These are phyloP conservation scores for Arbacia lixula DNA, from an alignment of 53 echinoderm and acorn worm species.

Conservation along the genomic window DNA sequence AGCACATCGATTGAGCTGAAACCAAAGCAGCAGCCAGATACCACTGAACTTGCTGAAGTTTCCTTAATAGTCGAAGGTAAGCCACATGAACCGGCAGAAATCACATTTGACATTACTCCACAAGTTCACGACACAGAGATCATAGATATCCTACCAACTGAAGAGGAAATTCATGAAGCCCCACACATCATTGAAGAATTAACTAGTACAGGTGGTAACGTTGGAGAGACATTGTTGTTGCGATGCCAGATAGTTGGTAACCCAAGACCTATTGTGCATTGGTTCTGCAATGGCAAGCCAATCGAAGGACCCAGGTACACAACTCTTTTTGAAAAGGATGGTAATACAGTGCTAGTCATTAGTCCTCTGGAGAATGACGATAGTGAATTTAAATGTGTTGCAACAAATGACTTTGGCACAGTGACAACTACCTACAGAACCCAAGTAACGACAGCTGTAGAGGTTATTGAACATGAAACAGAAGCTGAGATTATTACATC, in stretches of 20 bases:
- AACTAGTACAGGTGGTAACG: background rate
- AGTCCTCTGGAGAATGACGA: conserved; percentile 75
- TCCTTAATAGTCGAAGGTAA: conserved; percentile 40
- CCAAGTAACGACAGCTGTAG: conserved; percentile 59
- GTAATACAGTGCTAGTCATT: conserved; percentile 67
- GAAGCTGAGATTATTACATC: conserved; percentile 47
- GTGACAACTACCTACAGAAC: conserved; percentile 77
- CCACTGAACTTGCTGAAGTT: too few relatives aligned
- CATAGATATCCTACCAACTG: background rate
- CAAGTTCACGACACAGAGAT: background rate
- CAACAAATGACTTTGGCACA: conserved; percentile 78
- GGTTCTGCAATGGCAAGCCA: conserved; percentile 82
- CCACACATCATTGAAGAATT: conserved; percentile 15
- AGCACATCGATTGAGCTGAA: background rate
- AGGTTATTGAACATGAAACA: too few relatives aligned
- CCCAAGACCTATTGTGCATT: conserved; percentile 73
- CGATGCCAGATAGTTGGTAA: conserved; percentile 70
- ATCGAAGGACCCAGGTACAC: conserved; percentile 69
- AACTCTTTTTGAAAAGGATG: conserved; percentile 64
- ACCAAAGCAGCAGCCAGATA: conserved; percentile 6
- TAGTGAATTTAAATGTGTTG: conserved; percentile 86
- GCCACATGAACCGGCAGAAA: conserved; percentile 44
- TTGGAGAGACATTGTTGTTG: conserved; percentile 71
- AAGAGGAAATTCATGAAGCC: conserved; percentile 16
- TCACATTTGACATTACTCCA: conserved; percentile 44